These are phyloP conservation scores for Therioaphis trifolii DNA, from an alignment of 2,888 invertebrate genomes.

Conservation along the genomic window DNA sequence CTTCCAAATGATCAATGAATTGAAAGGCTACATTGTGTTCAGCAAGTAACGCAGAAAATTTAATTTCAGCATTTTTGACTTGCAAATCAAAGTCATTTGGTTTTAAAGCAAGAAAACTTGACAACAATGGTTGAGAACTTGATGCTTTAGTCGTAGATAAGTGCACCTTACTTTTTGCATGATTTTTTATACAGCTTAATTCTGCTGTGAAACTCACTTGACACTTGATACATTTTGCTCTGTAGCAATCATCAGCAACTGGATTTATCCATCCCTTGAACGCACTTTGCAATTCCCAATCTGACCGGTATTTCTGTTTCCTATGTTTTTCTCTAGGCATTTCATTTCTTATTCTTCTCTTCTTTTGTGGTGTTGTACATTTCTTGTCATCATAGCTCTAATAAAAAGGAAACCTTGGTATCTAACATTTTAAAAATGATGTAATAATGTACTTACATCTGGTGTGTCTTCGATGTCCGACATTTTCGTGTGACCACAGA, in stretches of 20 bases:
- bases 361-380: not conserved
- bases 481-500: not conserved
- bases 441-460: not conserved
- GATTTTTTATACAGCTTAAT: conserved; percentile 8
- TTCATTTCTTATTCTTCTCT: not conserved
- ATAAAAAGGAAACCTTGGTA: no score
- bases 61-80: conserved; percentile 64
- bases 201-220: not conserved
- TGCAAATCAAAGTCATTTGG: not conserved
- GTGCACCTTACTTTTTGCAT: not conserved
- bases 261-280: conserved; percentile 26
- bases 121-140: not conserved
- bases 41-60: no score
- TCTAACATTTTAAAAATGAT: not conserved
- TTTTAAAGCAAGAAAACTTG: not conserved
- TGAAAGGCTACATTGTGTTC: not conserved
- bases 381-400: not conserved
- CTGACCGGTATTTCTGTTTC: not conserved
- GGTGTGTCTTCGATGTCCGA: not conserved
- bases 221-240: conserved; percentile 24
- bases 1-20: not conserved
- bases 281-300: conserved; percentile 1
- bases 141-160: not conserved
- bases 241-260: not conserved
- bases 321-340: conserved; percentile 15